Percentiles rank a stretch among this genome's conserved stretches.
These are phyloP conservation scores for Athalia circularis DNA, from an alignment of 2,888 invertebrate species.

Conservation along the genomic window DNA sequence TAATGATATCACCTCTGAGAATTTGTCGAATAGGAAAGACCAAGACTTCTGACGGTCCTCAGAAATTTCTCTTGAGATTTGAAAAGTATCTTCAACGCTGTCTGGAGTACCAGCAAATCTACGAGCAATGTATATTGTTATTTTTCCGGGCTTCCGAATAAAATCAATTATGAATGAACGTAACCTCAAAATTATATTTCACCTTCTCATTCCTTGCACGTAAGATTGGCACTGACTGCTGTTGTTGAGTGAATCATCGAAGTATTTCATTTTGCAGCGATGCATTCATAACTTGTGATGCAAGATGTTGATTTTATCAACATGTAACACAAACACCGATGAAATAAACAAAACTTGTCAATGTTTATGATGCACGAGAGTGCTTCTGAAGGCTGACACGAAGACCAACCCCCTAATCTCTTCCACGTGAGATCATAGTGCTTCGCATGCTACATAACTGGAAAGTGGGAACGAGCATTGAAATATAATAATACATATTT, in stretches of 20 bases:
- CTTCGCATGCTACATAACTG: too few species aligned
- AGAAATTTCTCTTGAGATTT: conserved; percentile 53
- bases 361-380: too few species aligned
- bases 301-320: neutral
- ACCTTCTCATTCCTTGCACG: conserved; percentile 27
- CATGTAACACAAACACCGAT: neutral
- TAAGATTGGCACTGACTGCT: conserved; percentile 23
- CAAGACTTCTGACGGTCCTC: conserved; percentile 55
- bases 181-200: conserved; percentile 2
- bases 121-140: neutral
- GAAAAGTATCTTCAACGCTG: conserved; percentile 29
- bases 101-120: conserved; percentile 26
- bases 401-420: too few species aligned
- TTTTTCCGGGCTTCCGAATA: neutral
- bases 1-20: conserved; percentile 54
- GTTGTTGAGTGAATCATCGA: neutral
- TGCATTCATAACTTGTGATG: neutral
- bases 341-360: too few species aligned
- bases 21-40: conserved; percentile 60
- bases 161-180: neutral
- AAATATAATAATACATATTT: too few species aligned
- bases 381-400: too few species aligned
- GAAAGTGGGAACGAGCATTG: too few species aligned
- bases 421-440: too few species aligned
- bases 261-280: neutral